Evolutionary conservation across 2,113 vertebrate genomes (phyloP), one percentile per base, ranked within the genome.

Genomic region (Lucifuga dentata): DNA sequence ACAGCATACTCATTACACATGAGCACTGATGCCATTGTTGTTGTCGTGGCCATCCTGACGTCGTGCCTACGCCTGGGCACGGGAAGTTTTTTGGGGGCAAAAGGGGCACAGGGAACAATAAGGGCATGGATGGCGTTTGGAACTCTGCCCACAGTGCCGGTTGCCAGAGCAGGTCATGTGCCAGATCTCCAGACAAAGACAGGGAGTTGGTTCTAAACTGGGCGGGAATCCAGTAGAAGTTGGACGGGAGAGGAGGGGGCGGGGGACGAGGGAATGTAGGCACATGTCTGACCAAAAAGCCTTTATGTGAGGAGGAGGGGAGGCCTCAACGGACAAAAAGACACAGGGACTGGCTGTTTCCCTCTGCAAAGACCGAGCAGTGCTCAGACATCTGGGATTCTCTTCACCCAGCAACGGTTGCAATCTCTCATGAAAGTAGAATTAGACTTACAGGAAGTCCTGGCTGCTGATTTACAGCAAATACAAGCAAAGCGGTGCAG

Each of bases 231-330:
- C 87, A 90, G 80, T 49, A 4, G 2, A 39, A 69, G 33, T 78
- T 38, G 68, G 48, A 46, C 45, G 20, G 64, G 52, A 55, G 66
- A n/a, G 35, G 57, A 48, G 38, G 68, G 61, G 78, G 55, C 29
- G 21, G 49, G 40, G 51, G 63, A 50, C 1, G 39, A 59, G 77
- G 75, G 79, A 78, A 83, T 76, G 73, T 41, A 81, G 89, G 83
- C 89, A 90, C 87, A 91, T 78, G 79, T 89, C 74, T 75, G 73
- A 84, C 68, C 77, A 48, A 74, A 48, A 74, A 59, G 80, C 71
- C 76, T 83, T 80, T 89, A 78, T 85, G 77, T 56, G 24, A 39
- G 56, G 68, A 50, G 62, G 71, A n/a, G 79, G 79, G 71, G 26
- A 7, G 38, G 70, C 72, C 83, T 78, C 80, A 81, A 73, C 56